These are phyloP conservation scores for Microtus oregoni DNA, from an alignment of 2,113 vertebrate species.

Conservation along the genomic window DNA sequence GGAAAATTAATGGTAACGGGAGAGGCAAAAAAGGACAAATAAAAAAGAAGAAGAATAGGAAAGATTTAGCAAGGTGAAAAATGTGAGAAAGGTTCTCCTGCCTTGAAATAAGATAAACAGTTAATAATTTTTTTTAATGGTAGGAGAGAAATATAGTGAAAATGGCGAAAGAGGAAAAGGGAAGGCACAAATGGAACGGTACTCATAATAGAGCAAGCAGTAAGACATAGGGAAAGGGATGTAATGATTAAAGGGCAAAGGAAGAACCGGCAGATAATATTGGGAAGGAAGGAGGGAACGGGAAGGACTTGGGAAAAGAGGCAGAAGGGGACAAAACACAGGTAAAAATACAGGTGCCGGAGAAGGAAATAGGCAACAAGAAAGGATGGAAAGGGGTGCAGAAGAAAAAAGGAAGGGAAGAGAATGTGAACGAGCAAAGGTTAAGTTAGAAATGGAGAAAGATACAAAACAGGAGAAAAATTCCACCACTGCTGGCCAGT, in stretches of 20 bases:
- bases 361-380: too few relatives aligned
- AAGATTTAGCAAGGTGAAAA: too few relatives aligned
- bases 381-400: too few relatives aligned
- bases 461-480: background rate
- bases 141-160: background rate
- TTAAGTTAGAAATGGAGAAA: background rate
- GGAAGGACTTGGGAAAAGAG: too few relatives aligned
- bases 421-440: too few relatives aligned
- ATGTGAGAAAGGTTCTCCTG: background rate
- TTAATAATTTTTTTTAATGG: background rate
- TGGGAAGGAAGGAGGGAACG: too few relatives aligned
- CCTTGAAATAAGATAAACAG: background rate
- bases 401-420: background rate
- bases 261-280: too few relatives aligned
- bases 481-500: rapidly evolving
- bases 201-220: rapidly evolving
- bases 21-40: too few relatives aligned
- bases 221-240: background rate
- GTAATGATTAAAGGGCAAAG: background rate
- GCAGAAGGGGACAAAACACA: too few relatives aligned
- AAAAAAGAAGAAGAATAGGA: too few relatives aligned
- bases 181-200: rapidly evolving
- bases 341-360: rapidly evolving
- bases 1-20: rapidly evolving
- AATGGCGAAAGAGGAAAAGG: too few relatives aligned